Base-by-base conservation (phyloP, 2,797 vertebrate species). In the Pseudopleuronectes americanus region DNA sequence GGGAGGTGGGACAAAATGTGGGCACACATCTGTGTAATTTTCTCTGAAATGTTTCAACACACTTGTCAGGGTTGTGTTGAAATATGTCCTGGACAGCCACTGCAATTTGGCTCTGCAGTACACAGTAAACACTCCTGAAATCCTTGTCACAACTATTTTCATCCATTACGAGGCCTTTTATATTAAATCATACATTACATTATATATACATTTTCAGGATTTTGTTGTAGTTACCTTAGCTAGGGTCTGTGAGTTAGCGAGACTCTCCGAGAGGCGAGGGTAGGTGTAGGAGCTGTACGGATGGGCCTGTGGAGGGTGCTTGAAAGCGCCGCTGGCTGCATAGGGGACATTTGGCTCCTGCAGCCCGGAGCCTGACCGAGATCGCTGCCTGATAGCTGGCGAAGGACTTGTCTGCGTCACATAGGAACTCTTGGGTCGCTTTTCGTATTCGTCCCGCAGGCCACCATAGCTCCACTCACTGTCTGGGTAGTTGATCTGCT, bases 251-350 rank as follows among this genome's bases (percentile, higher is more conserved):
- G 93, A 88, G 19, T 95, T 91, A 0, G 91, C 94, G 8, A 94
- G 87, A 76, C 93, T 94, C 93, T 99, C 98, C 0, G 97, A 98
- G 84, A 99, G 90, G 74, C 97, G 96, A 17, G 97, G 97, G 87
- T 99, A 99, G 68, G 97, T 99, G 90, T 98, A 99, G 67, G 97
- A 99, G 92, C 94, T 98, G 93, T 99, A 99, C 0, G 96, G 90
- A 68, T 97, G 96, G 64, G 96, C 96, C 79, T 98, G 97, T 57
- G 96, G 93, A 55, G 95, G 95, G 72, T 95, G 94, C 93, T 96
- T 98, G 88, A 99, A 97, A 62, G 94, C 94, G 73, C 95, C 95
- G 1, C 91, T 84, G 57, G 94, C 92, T 52, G 95, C 95, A 0
- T 96, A 97, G 41, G 96, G 96, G 80, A 96, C 82, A 79, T 94